Percentiles rank a stretch among this genome's conserved stretches.
Evolutionary conservation across 2,113 vertebrate species (phyloP).

Genomic region (Lonchura striata): DNA sequence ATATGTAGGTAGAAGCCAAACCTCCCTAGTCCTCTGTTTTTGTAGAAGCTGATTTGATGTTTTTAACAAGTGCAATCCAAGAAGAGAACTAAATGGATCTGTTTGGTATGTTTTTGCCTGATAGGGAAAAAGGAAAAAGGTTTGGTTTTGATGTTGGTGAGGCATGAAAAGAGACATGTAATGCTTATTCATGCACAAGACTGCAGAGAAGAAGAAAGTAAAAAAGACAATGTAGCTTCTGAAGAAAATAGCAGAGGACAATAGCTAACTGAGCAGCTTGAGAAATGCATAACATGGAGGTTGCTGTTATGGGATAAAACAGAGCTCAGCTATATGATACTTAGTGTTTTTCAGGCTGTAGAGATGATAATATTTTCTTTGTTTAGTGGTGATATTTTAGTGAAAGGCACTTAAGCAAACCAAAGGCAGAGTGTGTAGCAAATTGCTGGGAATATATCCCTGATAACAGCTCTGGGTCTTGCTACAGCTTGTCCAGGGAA

Average conservation of each 20-base stretch:
- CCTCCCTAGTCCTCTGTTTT: not conserved
- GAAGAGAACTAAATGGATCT: not conserved
- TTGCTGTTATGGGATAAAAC: not conserved
- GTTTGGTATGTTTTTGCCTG: not conserved
- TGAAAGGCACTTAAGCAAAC: not conserved
- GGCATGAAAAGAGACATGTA: not conserved
- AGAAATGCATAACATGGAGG: not conserved
- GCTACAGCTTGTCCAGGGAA: not conserved
- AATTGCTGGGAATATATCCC: not conserved
- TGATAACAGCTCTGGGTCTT: not conserved
- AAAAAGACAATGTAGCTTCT: not conserved
- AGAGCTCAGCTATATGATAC: not conserved
- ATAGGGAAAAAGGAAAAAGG: not conserved
- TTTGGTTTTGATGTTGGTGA: not conserved
- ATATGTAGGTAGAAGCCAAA: not conserved
- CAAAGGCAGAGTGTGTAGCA: accelerated
- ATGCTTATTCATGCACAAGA: not conserved
- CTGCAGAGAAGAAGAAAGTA: not conserved
- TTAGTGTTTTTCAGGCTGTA: not conserved
- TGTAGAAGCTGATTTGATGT: not conserved
- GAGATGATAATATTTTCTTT: not conserved
- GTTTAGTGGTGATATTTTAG: not conserved
- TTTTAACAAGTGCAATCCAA: not conserved
- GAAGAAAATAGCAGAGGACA: not conserved
- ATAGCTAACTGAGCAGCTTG: not conserved